Percentiles rank a stretch among this genome's conserved stretches.
phyloP scores from a whole-genome alignment of 1,140 invertebrate genomes.

The Ruditapes philippinarum region DNA sequence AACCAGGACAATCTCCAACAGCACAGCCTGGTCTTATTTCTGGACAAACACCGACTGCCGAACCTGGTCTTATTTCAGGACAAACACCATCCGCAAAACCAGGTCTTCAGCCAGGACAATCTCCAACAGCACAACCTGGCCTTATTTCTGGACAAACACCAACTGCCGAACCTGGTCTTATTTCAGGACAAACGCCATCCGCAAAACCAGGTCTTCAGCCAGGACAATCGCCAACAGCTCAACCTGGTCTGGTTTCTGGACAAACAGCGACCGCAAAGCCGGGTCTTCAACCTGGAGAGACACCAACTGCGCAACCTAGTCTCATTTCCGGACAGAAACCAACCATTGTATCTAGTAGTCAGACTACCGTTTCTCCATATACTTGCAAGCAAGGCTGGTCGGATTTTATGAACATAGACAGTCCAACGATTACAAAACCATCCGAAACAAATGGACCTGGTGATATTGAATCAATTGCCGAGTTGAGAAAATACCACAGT shows the following conservation, averaged over 20 bases:
- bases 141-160: background rate
- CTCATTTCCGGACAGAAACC: background rate
- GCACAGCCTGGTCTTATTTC: conserved; percentile 9
- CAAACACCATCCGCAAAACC: conserved; percentile 40
- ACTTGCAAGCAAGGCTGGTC: conserved; percentile 77
- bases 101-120: background rate
- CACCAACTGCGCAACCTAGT: conserved; percentile 2
- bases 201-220: conserved; percentile 24
- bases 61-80: background rate
- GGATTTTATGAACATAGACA: conserved; percentile 81
- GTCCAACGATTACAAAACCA: conserved; percentile 43
- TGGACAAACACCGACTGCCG: conserved; percentile 10
- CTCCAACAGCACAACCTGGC: background rate
- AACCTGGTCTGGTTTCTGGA: background rate
- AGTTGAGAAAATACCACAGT: conserved; percentile 76
- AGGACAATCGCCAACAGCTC: background rate
- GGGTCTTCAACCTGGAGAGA: background rate
- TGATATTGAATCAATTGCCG: conserved; percentile 80
- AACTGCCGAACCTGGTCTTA: conserved; percentile 37
- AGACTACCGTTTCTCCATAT: conserved; percentile 56
- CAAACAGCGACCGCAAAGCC: conserved; percentile 37
- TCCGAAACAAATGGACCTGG: conserved; percentile 75
- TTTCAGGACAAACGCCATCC: background rate
- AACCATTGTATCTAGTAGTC: conserved; percentile 25
- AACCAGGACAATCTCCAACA: background rate